These are phyloP conservation scores for Pseudococcus jackbeardsleyi DNA, from an alignment of 2,888 invertebrate genomes.

Conservation along the genomic window DNA sequence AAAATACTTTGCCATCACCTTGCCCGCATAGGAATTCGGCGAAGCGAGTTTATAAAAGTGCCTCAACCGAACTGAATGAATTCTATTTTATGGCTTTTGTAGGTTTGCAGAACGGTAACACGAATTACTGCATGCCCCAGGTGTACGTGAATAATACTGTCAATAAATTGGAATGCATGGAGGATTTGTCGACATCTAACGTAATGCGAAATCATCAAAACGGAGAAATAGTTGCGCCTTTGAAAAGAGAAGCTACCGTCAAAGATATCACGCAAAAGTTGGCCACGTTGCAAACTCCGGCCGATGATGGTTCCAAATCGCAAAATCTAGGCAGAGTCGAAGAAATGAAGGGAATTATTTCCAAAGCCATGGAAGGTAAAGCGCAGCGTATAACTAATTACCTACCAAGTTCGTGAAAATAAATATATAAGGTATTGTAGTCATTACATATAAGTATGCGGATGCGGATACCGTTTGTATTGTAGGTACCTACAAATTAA, in stretches of 20 bases:
- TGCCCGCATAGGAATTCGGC: too few species aligned
- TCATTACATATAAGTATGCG: too few species aligned
- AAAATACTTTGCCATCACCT: too few species aligned
- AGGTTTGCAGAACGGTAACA: slow-evolving; percentile 46
- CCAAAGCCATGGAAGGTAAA: slow-evolving; percentile 88
- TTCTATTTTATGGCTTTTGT: neutral
- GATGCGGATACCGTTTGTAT: too few species aligned
- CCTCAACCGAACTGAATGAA: neutral
- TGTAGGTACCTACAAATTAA: too few species aligned
- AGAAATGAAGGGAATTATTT: slow-evolving; percentile 90
- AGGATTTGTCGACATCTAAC: neutral
- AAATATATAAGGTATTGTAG: too few species aligned
- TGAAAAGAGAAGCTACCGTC: slow-evolving; percentile 82
- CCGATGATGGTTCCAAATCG: slow-evolving; percentile 70
- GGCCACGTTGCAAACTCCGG: slow-evolving; percentile 74
- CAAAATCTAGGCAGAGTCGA: slow-evolving; percentile 75
- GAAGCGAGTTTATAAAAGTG: too few species aligned
- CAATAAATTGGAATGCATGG: slow-evolving; percentile 49
- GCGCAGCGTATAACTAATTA: neutral
- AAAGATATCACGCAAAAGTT: slow-evolving; percentile 90
- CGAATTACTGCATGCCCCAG: slow-evolving; percentile 39
- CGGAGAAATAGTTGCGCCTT: slow-evolving; percentile 61
- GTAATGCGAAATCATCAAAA: slow-evolving; percentile 58
- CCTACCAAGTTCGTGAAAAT: too few species aligned
- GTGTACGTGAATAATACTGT: slow-evolving; percentile 57